phyloP scores from a whole-genome alignment of 2,797 vertebrate species.

The Poecilia gillii region DNA sequence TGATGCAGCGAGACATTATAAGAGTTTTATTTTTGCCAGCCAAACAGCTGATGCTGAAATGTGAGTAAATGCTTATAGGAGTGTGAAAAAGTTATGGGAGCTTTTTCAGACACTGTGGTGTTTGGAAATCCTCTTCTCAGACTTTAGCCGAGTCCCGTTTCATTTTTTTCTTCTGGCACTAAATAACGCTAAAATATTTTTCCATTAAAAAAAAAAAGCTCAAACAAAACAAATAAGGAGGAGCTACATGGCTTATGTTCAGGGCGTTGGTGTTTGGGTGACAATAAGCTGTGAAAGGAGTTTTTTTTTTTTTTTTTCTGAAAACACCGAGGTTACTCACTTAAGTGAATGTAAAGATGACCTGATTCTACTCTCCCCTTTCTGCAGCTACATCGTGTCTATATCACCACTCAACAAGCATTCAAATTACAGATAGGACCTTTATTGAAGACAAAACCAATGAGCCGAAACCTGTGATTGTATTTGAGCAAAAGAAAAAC shows the following conservation, averaged over 20 bases:
- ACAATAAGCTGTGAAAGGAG: slow-evolving; percentile 17
- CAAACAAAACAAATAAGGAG: slow-evolving; percentile 20
- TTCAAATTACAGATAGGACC: not conserved
- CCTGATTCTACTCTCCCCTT: slow-evolving; percentile 17
- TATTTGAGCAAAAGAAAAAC: slow-evolving; percentile 30
- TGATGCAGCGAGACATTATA: slow-evolving; percentile 63
- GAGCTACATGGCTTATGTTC: slow-evolving; percentile 30
- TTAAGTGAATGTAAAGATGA: slow-evolving; percentile 1
- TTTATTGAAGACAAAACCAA: not conserved
- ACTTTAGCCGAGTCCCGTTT: not conserved
- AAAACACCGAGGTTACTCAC: slow-evolving; percentile 27
- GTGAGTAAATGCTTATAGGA: slow-evolving; percentile 72
- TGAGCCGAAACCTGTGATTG: slow-evolving; percentile 10
- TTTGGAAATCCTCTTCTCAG: slow-evolving; percentile 31
- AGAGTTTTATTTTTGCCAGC: slow-evolving; percentile 69
- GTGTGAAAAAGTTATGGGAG: slow-evolving; percentile 53
- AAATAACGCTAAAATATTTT: slow-evolving; percentile 50
- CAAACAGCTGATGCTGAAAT: slow-evolving; percentile 73
- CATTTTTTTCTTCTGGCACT: slow-evolving; percentile 15
- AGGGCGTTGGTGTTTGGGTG: not conserved
- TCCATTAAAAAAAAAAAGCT: slow-evolving; percentile 6
- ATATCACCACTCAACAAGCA: not conserved
- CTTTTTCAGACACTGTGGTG: slow-evolving; percentile 33
- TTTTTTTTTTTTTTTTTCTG: not conserved
- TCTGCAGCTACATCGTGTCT: not conserved